Percentiles rank a stretch among this genome's conserved stretches.
Evolutionary conservation across 2,888 invertebrate genomes (phyloP).

Genomic region (Philereme transversata): DNA sequence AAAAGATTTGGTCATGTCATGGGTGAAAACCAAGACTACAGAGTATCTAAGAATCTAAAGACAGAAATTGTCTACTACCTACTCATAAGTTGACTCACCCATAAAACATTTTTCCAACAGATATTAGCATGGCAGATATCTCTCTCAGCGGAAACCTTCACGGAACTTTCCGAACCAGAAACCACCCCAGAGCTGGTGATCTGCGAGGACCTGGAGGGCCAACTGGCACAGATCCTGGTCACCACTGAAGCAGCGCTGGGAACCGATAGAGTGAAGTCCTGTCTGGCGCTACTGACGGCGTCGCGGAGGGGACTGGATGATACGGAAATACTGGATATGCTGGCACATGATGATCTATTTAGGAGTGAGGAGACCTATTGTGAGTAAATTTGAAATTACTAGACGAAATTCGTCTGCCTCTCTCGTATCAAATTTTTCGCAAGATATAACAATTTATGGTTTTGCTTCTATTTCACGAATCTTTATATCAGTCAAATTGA

Average conservation of each 20-base stretch:
- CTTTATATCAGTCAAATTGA: too few relatives aligned
- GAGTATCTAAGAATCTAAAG: too few relatives aligned
- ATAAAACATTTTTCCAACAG: slow-evolving; percentile 44
- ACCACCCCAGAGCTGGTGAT: slow-evolving; percentile 68
- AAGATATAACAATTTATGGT: too few relatives aligned
- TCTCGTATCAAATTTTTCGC: too few relatives aligned
- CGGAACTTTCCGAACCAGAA: slow-evolving; percentile 70
- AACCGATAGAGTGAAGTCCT: slow-evolving; percentile 85
- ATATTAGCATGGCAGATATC: slow-evolving; percentile 81
- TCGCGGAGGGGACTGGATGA: slow-evolving; percentile 91
- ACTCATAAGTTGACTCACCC: too few relatives aligned
- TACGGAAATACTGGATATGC: slow-evolving; percentile 90
- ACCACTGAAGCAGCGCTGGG: slow-evolving; percentile 88
- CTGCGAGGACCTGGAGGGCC: slow-evolving; percentile 80
- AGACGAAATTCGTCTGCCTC: too few relatives aligned
- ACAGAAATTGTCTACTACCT: too few relatives aligned
- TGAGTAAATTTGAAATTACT: slow-evolving; percentile 53
- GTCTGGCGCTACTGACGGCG: slow-evolving; percentile 89
- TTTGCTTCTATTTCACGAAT: too few relatives aligned
- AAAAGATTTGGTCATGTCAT: too few relatives aligned
- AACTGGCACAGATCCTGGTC: slow-evolving; percentile 87
- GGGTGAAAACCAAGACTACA: too few relatives aligned
- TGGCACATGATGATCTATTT: slow-evolving; percentile 86
- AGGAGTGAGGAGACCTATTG: slow-evolving; percentile 86
- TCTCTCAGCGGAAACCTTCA: slow-evolving; percentile 76